Percentiles rank a stretch among this genome's conserved stretches.
Evolutionary conservation across 2,113 vertebrate species (phyloP).

Genomic region (Takifugu flavidus): DNA sequence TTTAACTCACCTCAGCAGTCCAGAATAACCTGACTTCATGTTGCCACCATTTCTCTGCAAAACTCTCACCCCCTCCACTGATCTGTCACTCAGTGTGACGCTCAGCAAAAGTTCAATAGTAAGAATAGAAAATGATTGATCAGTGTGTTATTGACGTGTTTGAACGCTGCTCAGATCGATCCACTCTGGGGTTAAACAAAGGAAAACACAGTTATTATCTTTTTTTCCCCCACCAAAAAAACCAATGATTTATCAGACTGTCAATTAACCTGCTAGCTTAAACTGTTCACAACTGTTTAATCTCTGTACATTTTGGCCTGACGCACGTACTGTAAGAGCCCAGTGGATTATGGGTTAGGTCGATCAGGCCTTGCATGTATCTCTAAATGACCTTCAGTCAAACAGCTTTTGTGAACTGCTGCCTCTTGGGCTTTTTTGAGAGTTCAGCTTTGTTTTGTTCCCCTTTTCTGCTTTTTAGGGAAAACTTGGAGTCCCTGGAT

Average conservation of each 20-base stretch:
- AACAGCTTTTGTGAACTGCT: conserved; percentile 4
- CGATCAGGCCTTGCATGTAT: too few relatives aligned
- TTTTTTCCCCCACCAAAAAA: too few relatives aligned
- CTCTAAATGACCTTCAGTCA: too few relatives aligned
- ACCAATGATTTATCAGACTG: neutral
- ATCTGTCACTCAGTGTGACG: conserved; percentile 2
- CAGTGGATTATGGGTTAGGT: too few relatives aligned
- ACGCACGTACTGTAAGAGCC: too few relatives aligned
- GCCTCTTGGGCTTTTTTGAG: too few relatives aligned
- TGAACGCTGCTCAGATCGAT: neutral
- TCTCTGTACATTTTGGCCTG: too few relatives aligned
- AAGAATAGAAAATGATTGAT: neutral
- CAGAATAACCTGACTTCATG: conserved; percentile 14
- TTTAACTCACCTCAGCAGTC: conserved; percentile 13
- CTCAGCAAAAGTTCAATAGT: conserved; percentile 3
- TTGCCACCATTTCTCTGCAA: conserved; percentile 6
- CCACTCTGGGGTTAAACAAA: neutral
- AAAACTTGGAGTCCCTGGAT: conserved; percentile 95
- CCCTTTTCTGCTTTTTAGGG: conserved; percentile 73
- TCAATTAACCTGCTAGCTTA: conserved; percentile 16
- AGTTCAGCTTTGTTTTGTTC: conserved; percentile 22
- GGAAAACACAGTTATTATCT: too few relatives aligned
- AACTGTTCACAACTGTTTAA: conserved; percentile 2
- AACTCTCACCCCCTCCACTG: conserved; percentile 13
- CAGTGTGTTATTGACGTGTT: neutral